Evolutionary conservation across 2,113 vertebrate species (phyloP), one percentile per base, ranked within the genome.

Genomic region (Bubo bubo): DNA sequence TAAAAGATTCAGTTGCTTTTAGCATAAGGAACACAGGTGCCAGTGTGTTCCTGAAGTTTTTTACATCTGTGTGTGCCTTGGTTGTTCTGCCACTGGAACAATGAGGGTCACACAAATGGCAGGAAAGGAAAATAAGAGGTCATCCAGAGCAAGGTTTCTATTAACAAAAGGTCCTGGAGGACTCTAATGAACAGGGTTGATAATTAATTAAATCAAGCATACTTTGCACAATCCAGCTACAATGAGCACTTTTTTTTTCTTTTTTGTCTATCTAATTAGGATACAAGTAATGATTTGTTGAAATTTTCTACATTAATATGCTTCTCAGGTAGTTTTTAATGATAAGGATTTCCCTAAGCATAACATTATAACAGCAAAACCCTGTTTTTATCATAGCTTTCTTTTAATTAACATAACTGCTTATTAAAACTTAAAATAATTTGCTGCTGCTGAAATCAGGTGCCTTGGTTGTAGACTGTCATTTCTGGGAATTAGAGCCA

Each of bases 371-470:
- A 87, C 62, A 84, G n/a, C 17, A 90, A 72, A 93, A 79, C 74
- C 18, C 15, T 74, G 34, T 63, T 96, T 74, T 86, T 90, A 56
- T 87, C 22, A 59, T 49, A 88, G 58, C 90, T 97, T 97, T 89
- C 62, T 94, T 79, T 90, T 97, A 97, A 95, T 98, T 96, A 97
- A 92, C 15, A 63, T 56, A 79, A 90, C 22, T 64, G 56, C 83
- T 96, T 90, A 97, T 97, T 97, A 97, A 95, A 95, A 97, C 43
- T 88, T 62, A 55, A 87, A 93, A 91, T 91, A 97, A 97, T 95
- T 85, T 97, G 70, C 82, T 96, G 68, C 71, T 93, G 76, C 66
- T 92, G 79, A 88, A 86, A 90, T 90, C 91, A 94, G 34, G 59
- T 96, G 93, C 62, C 39, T 86, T 96, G 26, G 43, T 66, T 81